These are phyloP conservation scores for Epizoanthus stellaris DNA, from an alignment of 92 coral and sea anemone genomes.

Conservation along the genomic window DNA sequence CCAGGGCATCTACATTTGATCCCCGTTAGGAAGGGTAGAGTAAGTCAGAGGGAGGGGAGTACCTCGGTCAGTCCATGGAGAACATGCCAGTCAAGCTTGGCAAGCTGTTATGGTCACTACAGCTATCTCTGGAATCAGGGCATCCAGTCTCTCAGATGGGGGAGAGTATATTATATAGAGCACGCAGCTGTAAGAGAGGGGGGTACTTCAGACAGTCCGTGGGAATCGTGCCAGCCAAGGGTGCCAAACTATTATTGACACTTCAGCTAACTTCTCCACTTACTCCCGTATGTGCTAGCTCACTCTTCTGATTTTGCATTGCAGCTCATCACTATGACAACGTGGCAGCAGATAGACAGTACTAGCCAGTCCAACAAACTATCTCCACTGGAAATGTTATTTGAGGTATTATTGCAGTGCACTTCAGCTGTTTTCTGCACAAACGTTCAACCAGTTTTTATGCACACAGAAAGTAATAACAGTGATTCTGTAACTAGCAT, in stretches of 20 bases:
- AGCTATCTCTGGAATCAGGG: no score
- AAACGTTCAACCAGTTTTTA: no score
- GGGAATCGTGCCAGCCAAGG: not conserved
- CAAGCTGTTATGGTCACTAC: not conserved
- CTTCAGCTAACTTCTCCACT: no score
- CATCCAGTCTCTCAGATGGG: no score
- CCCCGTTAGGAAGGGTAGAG: conserved; percentile 69
- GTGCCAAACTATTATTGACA: not conserved
- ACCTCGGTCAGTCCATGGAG: conserved; percentile 77
- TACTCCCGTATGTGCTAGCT: no score
- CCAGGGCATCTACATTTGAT: no score
- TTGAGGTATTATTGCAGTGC: conserved; percentile 67
- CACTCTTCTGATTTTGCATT: not conserved
- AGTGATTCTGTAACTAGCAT: no score
- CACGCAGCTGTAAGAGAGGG: not conserved
- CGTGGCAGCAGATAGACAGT: conserved; percentile 77
- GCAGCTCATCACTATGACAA: conserved; percentile 31
- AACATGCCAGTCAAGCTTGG: conserved; percentile 74
- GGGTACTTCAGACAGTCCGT: not conserved
- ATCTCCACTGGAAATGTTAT: conserved; percentile 84
- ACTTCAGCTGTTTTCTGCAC: not conserved
- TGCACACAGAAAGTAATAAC: no score
- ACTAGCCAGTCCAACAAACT: conserved; percentile 55
- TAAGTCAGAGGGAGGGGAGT: conserved; percentile 85
- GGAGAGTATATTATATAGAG: no score